Base-by-base conservation (phyloP, 2,113 vertebrate genomes). In the Regulus satrapa region DNA sequence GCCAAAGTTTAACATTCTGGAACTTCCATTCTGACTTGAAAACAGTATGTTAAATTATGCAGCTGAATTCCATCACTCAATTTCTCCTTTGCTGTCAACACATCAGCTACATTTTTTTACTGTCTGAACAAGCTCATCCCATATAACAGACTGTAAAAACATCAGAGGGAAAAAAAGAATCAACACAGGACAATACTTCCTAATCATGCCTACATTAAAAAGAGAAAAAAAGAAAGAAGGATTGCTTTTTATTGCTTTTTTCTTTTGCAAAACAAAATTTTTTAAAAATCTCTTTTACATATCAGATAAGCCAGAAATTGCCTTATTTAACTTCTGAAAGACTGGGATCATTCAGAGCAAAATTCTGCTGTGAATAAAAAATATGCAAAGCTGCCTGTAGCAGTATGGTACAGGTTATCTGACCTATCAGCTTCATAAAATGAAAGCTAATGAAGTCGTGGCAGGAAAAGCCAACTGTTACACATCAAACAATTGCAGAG, bases 11-110 rank as follows among this genome's bases (percentile, higher is more conserved):
- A 97, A 97, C 66, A 97, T 92, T 93, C 92, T 92, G 89, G 96
- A 97, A 96, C 88, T 97, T 97, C 86, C 69, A 97, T 54, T 61
- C 84, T 51, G 63, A 96, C 85, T 96, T 95, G 89, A 96, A 97
- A 83, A 84, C 89, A 32, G 82, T 78, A 96, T 88, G 83, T 96
- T 98, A 97, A 97, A 97, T 97, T 96, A 97, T 96, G 94, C 95
- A 97, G 91, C 92, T 96, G 97, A 97, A 97, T 94, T 89, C 86
- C 97, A 98, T 97, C 96, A 80, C 94, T 97, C 96, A 98, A 96
- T 94, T 98, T 97, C 95, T 97, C 97, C 94, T 98, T 97, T 95
- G 91, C 94, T 96, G 96, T 97, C 98, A 97, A 97, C 96, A 95
- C 58, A 92, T 92, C 69, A 92, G 92, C 87, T 87, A 95, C 93